A percentile compares a stretch with the other conserved stretches of the same genome.
phyloP scores from a whole-genome alignment of 2,797 vertebrate genomes.

The Falco berigora region DNA sequence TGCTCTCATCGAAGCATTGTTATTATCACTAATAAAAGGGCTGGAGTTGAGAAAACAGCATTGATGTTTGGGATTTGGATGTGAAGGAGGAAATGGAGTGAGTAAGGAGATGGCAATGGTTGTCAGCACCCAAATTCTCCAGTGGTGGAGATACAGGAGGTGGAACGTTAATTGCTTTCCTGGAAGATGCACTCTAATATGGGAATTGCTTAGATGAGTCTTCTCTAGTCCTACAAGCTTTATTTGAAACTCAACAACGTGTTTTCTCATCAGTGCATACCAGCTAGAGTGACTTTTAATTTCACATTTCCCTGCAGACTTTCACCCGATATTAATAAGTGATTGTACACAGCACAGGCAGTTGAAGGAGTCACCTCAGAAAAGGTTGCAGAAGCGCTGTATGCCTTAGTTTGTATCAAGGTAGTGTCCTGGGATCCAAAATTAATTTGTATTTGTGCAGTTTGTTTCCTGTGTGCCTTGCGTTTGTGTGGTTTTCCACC shows the following conservation, averaged over 20 bases:
- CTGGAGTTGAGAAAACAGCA: neutral
- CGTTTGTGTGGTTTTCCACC: neutral
- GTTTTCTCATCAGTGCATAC: neutral
- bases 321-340: neutral
- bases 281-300: conserved; percentile 1
- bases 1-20: neutral
- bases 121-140: conserved; percentile 10
- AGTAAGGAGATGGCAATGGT: neutral
- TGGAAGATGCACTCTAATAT: neutral
- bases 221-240: neutral
- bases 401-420: neutral
- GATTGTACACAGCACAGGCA: neutral
- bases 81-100: neutral
- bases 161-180: conserved; percentile 53
- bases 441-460: neutral
- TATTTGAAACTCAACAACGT: conserved; percentile 12
- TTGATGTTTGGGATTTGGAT: neutral
- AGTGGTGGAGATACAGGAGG: neutral
- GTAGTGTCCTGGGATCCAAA: neutral
- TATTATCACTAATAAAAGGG: conserved; percentile 28
- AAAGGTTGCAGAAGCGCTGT: neutral
- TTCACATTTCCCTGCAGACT: conserved; percentile 1
- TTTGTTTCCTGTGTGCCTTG: neutral
- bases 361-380: neutral
- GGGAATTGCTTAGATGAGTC: neutral